Evolutionary conservation across 2,888 invertebrate genomes (phyloP).

Genomic region (Choreutis nemorana): DNA sequence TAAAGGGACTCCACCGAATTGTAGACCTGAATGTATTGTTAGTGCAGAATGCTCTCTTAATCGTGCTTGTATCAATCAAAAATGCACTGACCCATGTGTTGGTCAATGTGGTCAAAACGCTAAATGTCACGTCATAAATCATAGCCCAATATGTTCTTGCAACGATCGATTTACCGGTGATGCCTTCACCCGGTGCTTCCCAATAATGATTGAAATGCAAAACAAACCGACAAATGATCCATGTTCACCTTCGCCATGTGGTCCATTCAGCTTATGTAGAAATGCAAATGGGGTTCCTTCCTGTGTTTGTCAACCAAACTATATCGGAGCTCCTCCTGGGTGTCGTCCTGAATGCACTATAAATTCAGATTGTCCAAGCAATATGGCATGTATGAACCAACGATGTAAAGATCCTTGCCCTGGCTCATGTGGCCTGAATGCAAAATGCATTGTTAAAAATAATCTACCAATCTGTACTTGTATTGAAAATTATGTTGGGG

Average conservation of each 20-base stretch:
- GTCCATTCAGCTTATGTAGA: conserved; percentile 72
- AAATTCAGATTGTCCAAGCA: conserved; percentile 78
- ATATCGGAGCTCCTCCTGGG: conserved; percentile 74
- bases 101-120: conserved; percentile 78
- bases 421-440: conserved; percentile 75
- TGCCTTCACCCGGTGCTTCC: conserved; percentile 70
- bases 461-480: conserved; percentile 81
- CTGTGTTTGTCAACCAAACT: conserved; percentile 71
- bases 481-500: conserved; percentile 73
- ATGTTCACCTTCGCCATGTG: conserved; percentile 72
- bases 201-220: conserved; percentile 13
- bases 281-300: conserved; percentile 67
- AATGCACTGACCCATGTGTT: conserved; percentile 76
- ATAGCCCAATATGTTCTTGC: conserved; percentile 76
- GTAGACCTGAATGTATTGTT: conserved; percentile 76
- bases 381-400: conserved; percentile 78
- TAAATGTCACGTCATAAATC: conserved; percentile 75
- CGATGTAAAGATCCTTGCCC: conserved; percentile 84
- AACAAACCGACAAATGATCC: conserved; percentile 49
- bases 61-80: conserved; percentile 72
- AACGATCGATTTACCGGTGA: conserved; percentile 68
- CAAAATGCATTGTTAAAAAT: conserved; percentile 71
- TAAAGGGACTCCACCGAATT: conserved; percentile 72
- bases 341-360: conserved; percentile 76
- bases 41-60: conserved; percentile 75